Evolutionary conservation across 2,797 vertebrate species (phyloP).

Genomic region (Saguinus oedipus): DNA sequence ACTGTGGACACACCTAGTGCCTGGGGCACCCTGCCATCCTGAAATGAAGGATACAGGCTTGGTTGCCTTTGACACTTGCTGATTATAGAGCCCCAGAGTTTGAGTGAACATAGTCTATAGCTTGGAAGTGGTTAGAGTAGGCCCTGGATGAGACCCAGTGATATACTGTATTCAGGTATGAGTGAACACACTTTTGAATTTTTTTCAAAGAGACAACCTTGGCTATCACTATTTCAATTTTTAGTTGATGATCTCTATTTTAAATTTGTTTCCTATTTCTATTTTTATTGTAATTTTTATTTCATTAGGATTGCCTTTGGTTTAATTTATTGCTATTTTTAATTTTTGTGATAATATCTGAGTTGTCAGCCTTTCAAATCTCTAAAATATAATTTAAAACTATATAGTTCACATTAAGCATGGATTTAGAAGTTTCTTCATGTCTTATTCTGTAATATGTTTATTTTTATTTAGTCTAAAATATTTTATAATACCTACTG

Average conservation of each 20-base stretch:
- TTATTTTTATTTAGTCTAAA: not conserved
- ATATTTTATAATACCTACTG: not conserved
- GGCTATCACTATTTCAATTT: not conserved
- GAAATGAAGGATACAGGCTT: too few species aligned
- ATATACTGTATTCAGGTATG: too few species aligned
- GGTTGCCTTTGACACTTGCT: too few species aligned
- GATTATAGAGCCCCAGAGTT: too few species aligned
- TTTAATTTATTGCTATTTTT: not conserved
- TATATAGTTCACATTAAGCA: not conserved
- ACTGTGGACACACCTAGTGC: too few species aligned
- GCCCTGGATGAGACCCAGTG: too few species aligned
- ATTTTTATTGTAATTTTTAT: not conserved
- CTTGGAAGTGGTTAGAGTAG: too few species aligned
- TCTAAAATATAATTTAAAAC: not conserved
- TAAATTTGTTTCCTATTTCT: not conserved
- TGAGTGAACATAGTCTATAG: too few species aligned
- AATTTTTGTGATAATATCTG: not conserved
- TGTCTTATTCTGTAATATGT: not conserved
- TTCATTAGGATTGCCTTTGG: not conserved
- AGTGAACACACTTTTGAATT: too few species aligned
- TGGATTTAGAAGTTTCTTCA: not conserved
- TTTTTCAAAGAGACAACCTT: not conserved
- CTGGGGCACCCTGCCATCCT: too few species aligned
- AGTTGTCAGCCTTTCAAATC: not conserved
- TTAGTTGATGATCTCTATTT: not conserved